Conservation (phyloP, 2,797 vertebrate species). For the Cheirogaleus major region DNA sequence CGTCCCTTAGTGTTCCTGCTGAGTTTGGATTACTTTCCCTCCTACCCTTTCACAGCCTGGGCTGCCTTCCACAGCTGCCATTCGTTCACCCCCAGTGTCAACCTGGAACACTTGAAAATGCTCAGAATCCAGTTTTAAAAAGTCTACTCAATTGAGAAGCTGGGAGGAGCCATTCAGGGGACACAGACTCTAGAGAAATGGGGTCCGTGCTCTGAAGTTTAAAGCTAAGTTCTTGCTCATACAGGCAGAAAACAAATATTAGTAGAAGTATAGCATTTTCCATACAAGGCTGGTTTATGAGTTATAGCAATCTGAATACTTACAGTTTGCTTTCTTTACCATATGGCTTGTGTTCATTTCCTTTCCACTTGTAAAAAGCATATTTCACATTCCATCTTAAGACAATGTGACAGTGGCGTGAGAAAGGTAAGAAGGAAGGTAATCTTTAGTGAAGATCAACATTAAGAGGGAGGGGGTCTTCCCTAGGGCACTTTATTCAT, state of each 20-base stretch:
- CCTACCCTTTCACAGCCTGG: not conserved
- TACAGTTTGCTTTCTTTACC: not conserved
- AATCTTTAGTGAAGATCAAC: not conserved
- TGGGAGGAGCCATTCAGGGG: not conserved
- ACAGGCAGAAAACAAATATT: not conserved
- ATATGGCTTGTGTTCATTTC: not conserved
- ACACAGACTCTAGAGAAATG: not conserved
- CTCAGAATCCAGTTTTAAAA: not conserved
- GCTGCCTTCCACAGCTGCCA: not conserved
- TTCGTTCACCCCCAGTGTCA: not conserved
- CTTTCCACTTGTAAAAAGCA: not conserved
- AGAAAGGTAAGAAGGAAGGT: not conserved
- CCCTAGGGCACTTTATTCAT: not conserved
- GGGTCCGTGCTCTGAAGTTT: not conserved
- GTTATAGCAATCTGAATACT: not conserved
- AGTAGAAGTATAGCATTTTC: not conserved
- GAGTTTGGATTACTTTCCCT: not conserved
- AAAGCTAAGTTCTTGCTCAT: not conserved
- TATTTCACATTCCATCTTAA: not conserved
- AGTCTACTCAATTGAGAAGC: not conserved
- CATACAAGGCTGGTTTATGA: not conserved
- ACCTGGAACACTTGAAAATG: not conserved
- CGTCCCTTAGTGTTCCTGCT: not conserved
- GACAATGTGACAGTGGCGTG: not conserved
- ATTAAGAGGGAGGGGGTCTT: not conserved